Evolutionary conservation across 2,888 invertebrate genomes (phyloP).

Genomic region (Patella depressa): DNA sequence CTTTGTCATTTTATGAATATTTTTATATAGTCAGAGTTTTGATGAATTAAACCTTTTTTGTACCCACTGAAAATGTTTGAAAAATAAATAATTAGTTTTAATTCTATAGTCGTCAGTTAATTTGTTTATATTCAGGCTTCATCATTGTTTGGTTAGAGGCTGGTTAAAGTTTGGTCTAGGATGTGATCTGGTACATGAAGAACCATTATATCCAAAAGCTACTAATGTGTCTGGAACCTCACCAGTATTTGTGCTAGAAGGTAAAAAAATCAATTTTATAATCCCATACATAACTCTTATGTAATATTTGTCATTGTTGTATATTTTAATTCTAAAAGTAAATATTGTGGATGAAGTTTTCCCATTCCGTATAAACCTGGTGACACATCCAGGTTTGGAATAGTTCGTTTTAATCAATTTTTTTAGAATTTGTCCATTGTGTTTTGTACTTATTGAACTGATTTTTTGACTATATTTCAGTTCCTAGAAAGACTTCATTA

Average conservation of each 20-base stretch:
- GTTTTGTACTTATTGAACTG: not conserved
- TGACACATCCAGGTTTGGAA: not conserved
- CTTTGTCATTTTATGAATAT: not conserved
- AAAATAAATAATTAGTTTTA: not conserved
- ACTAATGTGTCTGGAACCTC: constrained; percentile 64
- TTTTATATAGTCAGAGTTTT: not conserved
- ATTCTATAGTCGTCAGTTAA: not conserved
- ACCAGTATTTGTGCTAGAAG: constrained; percentile 54
- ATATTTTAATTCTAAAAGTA: too few species aligned
- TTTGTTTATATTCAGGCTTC: constrained; percentile 48
- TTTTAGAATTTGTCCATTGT: not conserved
- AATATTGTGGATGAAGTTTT: too few species aligned
- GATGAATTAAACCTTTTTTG: not conserved
- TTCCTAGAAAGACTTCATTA: constrained; percentile 52
- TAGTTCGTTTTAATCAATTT: not conserved
- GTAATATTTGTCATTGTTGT: too few species aligned
- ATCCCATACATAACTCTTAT: too few species aligned
- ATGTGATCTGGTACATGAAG: constrained; percentile 47
- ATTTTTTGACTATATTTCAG: constrained; percentile 36
- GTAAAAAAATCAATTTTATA: constrained; percentile 35
- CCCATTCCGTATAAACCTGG: too few species aligned
- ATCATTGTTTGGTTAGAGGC: constrained; percentile 55
- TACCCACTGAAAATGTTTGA: not conserved
- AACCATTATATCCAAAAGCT: constrained; percentile 42
- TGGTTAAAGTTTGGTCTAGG: constrained; percentile 59